Base-by-base conservation (phyloP, 2,113 vertebrate species). In the Zapornia atra region DNA sequence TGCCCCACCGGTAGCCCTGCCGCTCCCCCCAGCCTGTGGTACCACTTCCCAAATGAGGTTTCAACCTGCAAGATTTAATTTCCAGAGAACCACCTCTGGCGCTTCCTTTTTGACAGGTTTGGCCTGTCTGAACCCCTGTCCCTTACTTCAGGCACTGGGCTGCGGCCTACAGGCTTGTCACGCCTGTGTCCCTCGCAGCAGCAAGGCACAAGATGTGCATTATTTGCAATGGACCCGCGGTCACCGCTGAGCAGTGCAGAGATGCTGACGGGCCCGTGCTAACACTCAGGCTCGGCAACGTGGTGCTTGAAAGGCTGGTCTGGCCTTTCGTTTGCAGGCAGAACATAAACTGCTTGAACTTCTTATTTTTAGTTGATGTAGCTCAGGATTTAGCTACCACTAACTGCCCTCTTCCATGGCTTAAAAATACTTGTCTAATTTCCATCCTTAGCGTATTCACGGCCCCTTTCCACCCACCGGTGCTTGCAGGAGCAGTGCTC, bases 381-480 rank as follows among this genome's bases (percentile, higher is more conserved):
- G 50, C 61, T 84, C 22, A 60, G 60, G 72, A 71, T 92, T 73
- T 86, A 68, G 22, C 51, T 82, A 89, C 48, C 29, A 31, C 29
- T 19, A 94, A 76, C 18, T 18, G 51, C 65, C 29, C 9, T 48
- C 36, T 66, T 68, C 48, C 4, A 15, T 72, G 38, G 70, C 61
- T 95, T 60, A 79, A 81, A 96, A 89, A 85, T 87, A 79, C 48
- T 87, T 61, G 46, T 65, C 57, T 92, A 28, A 94, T 96, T 95
- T 95, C 89, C 84, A 79, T 87, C 31, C 53, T 82, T 86, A 95
- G 91, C 75, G 60, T 92, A 82, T 95, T 91, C 83, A 85, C 60
- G 77, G 77, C 61, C 26, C 75, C 92, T 89, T 94, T 81, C 64
- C 92, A 91, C 77, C 36, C 86, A 92, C 50, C 33, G 31, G 28